These are phyloP conservation scores for Tapera naevia DNA, from an alignment of 2,797 vertebrate genomes.

Conservation along the genomic window DNA sequence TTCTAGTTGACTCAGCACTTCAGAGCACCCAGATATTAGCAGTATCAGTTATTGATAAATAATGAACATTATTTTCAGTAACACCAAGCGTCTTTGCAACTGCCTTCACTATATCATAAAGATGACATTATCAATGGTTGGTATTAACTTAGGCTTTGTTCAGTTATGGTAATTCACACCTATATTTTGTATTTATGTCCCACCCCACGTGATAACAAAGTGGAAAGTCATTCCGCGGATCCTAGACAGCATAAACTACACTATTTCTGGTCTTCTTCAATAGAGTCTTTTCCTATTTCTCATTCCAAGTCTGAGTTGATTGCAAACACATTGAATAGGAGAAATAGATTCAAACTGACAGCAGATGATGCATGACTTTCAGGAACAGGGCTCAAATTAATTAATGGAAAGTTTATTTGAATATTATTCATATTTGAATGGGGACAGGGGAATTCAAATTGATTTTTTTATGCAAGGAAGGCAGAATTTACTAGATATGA, in stretches of 20 bases:
- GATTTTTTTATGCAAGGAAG: not conserved
- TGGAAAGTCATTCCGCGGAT: not conserved
- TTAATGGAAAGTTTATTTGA: not conserved
- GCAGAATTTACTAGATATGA: not conserved
- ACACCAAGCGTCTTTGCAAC: not conserved
- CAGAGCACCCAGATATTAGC: not conserved
- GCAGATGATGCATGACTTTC: not conserved
- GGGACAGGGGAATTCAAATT: rapidly evolving
- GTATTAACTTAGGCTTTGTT: not conserved
- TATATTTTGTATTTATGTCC: not conserved
- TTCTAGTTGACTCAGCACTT: not conserved
- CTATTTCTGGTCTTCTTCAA: not conserved
- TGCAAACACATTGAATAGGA: not conserved
- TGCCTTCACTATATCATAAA: not conserved
- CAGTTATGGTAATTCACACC: not conserved
- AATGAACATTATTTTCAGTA: not conserved
- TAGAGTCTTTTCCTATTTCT: not conserved
- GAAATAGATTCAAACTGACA: not conserved
- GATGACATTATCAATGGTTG: not conserved
- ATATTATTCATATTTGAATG: not conserved
- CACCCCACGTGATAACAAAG: not conserved
- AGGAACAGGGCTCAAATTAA: not conserved
- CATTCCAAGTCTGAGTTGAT: not conserved
- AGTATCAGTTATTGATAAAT: not conserved
- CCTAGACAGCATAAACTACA: not conserved